These are phyloP conservation scores for Trissonchulus sp. DNA, from an alignment of 2,888 invertebrate genomes.

Conservation along the genomic window DNA sequence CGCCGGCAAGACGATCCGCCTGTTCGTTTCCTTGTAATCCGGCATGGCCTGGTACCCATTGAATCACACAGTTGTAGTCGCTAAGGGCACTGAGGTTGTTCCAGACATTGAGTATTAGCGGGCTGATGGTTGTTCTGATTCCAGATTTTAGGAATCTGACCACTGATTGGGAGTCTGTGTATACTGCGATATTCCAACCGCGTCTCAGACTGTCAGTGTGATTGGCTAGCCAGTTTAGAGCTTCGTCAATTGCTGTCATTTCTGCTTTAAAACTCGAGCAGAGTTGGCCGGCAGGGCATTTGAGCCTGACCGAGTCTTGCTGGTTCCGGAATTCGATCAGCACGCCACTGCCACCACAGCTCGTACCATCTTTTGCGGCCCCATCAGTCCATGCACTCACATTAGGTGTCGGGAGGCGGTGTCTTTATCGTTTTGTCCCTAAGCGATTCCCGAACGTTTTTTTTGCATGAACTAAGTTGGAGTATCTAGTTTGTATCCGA, in stretches of 20 bases:
- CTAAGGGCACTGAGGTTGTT: neutral
- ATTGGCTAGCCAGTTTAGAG: neutral
- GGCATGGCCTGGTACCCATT: neutral
- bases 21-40: neutral
- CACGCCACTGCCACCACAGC: too few species aligned
- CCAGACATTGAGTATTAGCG: neutral
- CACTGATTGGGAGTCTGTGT: neutral
- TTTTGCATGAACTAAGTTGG: too few species aligned
- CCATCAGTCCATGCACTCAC: too few species aligned
- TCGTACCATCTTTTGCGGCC: too few species aligned
- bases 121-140: neutral
- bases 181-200: neutral
- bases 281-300: too few species aligned
- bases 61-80: neutral
- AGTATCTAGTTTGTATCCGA: too few species aligned
- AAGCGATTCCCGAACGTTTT: too few species aligned
- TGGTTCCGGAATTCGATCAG: too few species aligned
- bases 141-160: neutral
- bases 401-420: too few species aligned
- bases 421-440: too few species aligned
- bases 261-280: too few species aligned
- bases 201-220: neutral
- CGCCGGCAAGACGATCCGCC: neutral
- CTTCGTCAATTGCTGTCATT: neutral
- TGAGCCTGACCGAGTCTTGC: too few species aligned